Conservation (phyloP, 2,888 invertebrate genomes). For the Habrosyne pyritoides region DNA sequence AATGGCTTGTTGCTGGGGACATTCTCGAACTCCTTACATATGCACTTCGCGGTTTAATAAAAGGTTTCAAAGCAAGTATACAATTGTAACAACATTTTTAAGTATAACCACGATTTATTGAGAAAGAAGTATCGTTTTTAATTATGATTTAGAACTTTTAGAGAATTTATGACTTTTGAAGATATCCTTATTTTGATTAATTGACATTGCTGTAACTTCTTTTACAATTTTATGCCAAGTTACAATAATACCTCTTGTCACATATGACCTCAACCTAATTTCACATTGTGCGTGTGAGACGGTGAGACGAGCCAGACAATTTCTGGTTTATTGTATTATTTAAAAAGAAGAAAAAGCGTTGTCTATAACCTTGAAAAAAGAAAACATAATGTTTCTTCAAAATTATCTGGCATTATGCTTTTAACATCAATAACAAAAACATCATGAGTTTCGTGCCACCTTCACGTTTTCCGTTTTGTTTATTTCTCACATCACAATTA, state of each 20-base stretch:
- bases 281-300: background rate
- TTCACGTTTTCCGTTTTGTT: background rate
- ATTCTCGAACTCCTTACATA: background rate
- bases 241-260: slow-evolving; percentile 1
- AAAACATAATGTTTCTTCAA: too few relatives aligned
- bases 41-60: background rate
- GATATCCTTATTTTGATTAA: too few relatives aligned
- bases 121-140: background rate
- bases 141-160: background rate
- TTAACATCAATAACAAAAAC: too few relatives aligned
- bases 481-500: too few relatives aligned
- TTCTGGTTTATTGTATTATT: background rate
- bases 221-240: too few relatives aligned
- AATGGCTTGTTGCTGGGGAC: background rate
- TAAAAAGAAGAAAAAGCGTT: background rate
- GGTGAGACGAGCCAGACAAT: background rate
- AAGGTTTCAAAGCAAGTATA: too few relatives aligned
- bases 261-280: slow-evolving; percentile 4
- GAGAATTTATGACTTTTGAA: too few relatives aligned
- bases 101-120: background rate
- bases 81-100: too few relatives aligned
- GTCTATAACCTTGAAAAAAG: too few relatives aligned
- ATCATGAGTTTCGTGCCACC: background rate
- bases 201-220: too few relatives aligned
- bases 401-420: too few relatives aligned